Evolutionary conservation across 2,797 vertebrate genomes (phyloP).

Genomic region (Cottoperca gobio): DNA sequence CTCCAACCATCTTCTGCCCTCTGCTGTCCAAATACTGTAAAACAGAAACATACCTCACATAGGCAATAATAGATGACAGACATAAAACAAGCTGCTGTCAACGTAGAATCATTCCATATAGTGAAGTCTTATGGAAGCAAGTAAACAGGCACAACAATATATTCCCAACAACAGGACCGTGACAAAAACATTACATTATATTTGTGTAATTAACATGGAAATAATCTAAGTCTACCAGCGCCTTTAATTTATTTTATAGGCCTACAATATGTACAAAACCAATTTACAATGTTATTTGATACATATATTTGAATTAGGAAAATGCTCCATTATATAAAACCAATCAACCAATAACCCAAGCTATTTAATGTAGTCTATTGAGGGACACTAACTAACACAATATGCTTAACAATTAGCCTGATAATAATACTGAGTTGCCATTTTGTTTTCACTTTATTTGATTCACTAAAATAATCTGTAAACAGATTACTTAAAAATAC

Average conservation of each 20-base stretch:
- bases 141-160: not conserved
- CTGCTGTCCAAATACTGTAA: conserved; percentile 54
- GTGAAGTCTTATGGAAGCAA: not conserved
- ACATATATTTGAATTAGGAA: not conserved
- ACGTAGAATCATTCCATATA: too few relatives aligned
- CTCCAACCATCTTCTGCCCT: conserved; percentile 54
- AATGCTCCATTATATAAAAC: too few relatives aligned
- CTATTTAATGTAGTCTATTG: not conserved
- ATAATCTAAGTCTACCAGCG: not conserved
- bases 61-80: not conserved
- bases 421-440: too few relatives aligned
- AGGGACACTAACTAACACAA: not conserved
- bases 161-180: not conserved
- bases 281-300: not conserved
- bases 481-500: too few relatives aligned
- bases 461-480: too few relatives aligned
- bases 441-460: too few relatives aligned
- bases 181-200: not conserved
- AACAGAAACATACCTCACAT: not conserved
- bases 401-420: not conserved
- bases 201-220: not conserved
- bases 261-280: not conserved
- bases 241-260: too few relatives aligned
- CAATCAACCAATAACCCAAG: too few relatives aligned
- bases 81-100: too few relatives aligned